Conservation (phyloP, 1,140 invertebrate genomes). For the Drosophila dunni region DNA sequence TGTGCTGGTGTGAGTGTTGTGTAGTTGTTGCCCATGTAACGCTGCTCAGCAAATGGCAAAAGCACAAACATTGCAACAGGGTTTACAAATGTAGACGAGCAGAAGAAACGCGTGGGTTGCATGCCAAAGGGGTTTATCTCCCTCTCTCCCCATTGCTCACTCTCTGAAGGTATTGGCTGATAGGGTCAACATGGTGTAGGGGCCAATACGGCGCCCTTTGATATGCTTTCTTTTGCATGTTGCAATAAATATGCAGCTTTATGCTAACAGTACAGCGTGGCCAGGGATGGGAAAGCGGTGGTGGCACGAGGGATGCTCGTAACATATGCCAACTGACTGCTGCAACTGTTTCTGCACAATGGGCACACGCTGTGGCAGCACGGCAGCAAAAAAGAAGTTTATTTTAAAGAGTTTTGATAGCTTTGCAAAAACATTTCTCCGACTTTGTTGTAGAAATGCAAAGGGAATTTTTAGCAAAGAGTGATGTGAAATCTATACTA, state of each 20-base stretch:
- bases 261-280: constrained; percentile 42
- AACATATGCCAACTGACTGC: constrained; percentile 52
- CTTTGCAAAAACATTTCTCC: constrained; percentile 7
- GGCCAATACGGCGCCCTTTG: constrained; percentile 56
- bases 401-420: constrained; percentile 23
- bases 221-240: constrained; percentile 79
- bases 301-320: constrained; percentile 11
- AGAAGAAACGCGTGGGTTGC: constrained; percentile 13
- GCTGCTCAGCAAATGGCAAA: constrained; percentile 31
- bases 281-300: neutral
- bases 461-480: neutral
- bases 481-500: constrained; percentile 10
- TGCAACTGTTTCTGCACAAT: constrained; percentile 13
- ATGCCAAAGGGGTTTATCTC: constrained; percentile 18
- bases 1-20: constrained; percentile 15
- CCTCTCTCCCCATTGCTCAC: neutral
- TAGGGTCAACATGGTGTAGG: constrained; percentile 36
- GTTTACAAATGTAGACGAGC: constrained; percentile 43
- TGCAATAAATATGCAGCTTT: constrained; percentile 83
- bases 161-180: constrained; percentile 6
- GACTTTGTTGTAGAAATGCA: neutral
- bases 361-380: constrained; percentile 10
- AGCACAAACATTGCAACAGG: constrained; percentile 50
- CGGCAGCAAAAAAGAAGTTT: constrained; percentile 21
- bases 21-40: constrained; percentile 36